A percentile compares a stretch with the other conserved stretches of the same genome.
Evolutionary conservation across 2,888 invertebrate species (phyloP).

Genomic region (Coenonympha arcania): DNA sequence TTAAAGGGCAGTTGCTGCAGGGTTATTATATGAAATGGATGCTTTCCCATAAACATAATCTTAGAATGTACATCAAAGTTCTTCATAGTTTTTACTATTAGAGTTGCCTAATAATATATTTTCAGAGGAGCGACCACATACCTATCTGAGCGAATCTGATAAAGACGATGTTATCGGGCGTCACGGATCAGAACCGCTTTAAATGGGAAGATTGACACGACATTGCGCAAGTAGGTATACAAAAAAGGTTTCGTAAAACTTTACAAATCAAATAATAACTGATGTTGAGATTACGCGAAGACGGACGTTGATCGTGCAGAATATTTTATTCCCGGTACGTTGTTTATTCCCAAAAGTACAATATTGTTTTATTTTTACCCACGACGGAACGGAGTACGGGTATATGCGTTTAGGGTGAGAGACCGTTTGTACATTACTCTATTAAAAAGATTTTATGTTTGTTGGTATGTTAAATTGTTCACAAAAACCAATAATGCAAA

Average conservation of each 20-base stretch:
- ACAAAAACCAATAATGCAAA: no score
- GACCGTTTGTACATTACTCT: no score
- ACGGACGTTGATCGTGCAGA: slow-evolving; percentile 4
- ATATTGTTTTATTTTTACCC: no score
- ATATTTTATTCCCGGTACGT: not conserved
- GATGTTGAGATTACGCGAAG: slow-evolving; percentile 9
- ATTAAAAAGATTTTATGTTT: no score
- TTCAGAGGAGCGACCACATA: slow-evolving; percentile 17
- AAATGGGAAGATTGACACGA: slow-evolving; percentile 25
- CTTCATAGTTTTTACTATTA: not conserved
- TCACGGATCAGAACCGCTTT: slow-evolving; percentile 22
- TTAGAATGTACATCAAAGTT: no score
- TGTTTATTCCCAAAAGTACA: not conserved
- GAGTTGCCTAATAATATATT: slow-evolving; percentile 20
- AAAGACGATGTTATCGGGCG: slow-evolving; percentile 21
- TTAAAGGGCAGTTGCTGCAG: no score
- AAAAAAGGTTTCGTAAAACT: slow-evolving; percentile 20
- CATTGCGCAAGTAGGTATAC: slow-evolving; percentile 12
- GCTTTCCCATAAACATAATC: no score
- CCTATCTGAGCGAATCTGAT: slow-evolving; percentile 21
- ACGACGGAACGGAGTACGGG: no score
- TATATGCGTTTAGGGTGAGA: no score
- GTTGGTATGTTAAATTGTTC: no score
- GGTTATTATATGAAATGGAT: no score
- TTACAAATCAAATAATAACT: slow-evolving; percentile 8